Evolutionary conservation across 23 tunicate species (phyloP).

Genomic region (Clavelina lepadiformis): DNA sequence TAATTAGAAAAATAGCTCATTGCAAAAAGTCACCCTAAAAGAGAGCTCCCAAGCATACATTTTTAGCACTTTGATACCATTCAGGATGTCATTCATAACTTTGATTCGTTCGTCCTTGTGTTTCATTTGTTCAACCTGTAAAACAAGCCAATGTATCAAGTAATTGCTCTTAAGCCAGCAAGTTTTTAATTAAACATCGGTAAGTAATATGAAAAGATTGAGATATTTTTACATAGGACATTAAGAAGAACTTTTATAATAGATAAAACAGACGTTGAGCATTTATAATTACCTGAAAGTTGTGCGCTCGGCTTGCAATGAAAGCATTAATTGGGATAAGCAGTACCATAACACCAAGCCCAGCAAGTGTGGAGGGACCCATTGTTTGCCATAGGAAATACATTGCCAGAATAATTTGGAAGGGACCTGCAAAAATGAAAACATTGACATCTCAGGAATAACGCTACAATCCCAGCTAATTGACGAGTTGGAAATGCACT

Average conservation of each 20-base stretch:
- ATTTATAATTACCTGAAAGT: conserved; percentile 43
- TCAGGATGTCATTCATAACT: conserved; percentile 89
- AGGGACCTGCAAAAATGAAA: conserved; percentile 49
- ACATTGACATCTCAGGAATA: too few species aligned
- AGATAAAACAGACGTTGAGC: neutral
- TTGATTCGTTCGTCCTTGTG: conserved; percentile 89
- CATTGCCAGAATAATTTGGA: conserved; percentile 85
- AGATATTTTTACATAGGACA: too few species aligned
- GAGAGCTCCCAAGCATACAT: conserved; percentile 97
- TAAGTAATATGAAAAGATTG: too few species aligned
- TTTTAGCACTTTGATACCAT: conserved; percentile 96
- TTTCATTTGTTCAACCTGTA: conserved; percentile 81
- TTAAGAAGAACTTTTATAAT: too few species aligned
- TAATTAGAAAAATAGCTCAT: too few species aligned
- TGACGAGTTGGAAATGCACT: too few species aligned
- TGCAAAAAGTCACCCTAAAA: conserved; percentile 59
- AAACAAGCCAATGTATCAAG: too few species aligned
- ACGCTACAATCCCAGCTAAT: too few species aligned
- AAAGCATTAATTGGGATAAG: conserved; percentile 82
- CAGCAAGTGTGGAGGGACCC: conserved; percentile 69
- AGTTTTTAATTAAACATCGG: too few species aligned
- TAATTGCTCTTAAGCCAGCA: too few species aligned
- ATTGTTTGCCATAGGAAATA: conserved; percentile 78
- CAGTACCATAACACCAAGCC: conserved; percentile 81
- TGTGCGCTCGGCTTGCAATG: conserved; percentile 72